phyloP scores from a whole-genome alignment of 2,797 vertebrate species.

The Phalanger gymnotis region DNA sequence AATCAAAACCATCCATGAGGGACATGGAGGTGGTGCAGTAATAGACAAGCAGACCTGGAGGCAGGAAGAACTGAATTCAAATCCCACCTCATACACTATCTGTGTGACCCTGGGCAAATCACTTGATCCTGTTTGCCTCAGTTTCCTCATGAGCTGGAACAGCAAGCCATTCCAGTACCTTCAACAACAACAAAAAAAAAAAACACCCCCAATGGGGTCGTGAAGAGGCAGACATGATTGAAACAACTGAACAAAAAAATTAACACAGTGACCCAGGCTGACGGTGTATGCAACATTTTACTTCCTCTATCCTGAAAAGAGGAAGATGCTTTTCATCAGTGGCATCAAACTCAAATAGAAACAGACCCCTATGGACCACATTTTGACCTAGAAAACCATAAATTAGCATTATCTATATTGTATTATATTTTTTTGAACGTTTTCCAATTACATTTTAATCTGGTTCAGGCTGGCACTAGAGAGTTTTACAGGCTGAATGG shows the following conservation, averaged over 20 bases:
- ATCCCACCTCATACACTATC: background rate
- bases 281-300: background rate
- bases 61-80: background rate
- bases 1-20: background rate
- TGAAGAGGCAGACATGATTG: background rate
- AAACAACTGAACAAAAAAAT: background rate
- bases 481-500: background rate
- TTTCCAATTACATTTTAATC: background rate
- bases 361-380: background rate
- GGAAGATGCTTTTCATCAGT: background rate
- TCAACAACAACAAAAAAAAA: background rate
- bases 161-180: background rate
- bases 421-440: background rate
- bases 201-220: background rate
- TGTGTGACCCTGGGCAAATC: background rate
- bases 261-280: background rate
- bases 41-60: background rate
- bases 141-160: background rate
- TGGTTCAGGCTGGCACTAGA: background rate
- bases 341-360: background rate
- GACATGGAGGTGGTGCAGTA: background rate
- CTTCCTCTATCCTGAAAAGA: background rate
- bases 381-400: background rate
- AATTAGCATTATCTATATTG: background rate
- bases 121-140: background rate